Conservation (phyloP, 2,888 invertebrate genomes). For the Nymphalis urticae region DNA sequence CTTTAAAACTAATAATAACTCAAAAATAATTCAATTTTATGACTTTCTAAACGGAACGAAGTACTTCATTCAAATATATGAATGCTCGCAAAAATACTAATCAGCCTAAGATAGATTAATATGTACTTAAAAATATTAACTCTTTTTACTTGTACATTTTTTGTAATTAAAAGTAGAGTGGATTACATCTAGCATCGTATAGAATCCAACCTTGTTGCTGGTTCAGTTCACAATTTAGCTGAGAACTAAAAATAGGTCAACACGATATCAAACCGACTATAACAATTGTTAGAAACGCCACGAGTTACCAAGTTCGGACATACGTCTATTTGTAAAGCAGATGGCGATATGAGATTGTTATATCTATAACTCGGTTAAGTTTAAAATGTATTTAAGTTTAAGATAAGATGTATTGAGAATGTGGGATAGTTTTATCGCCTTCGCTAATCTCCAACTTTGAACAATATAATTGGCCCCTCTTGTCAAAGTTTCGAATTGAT, state of each 20-base stretch:
- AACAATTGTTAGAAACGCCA: constrained; percentile 11
- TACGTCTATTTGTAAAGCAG: constrained; percentile 12
- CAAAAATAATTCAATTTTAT: not conserved
- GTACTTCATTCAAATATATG: not conserved
- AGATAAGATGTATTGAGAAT: constrained; percentile 20
- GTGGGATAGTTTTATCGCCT: constrained; percentile 24
- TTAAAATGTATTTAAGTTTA: constrained; percentile 22
- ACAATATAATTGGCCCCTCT: constrained; percentile 26
- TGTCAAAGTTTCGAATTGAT: not conserved
- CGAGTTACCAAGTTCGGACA: constrained; percentile 7
- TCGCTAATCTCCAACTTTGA: constrained; percentile 20
- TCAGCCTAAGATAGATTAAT: not conserved
- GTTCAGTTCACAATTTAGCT: constrained; percentile 1
- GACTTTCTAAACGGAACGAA: not conserved
- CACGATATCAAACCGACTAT: not conserved
- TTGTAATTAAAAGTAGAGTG: constrained; percentile 7
- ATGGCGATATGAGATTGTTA: constrained; percentile 20
- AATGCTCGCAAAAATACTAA: constrained; percentile 7
- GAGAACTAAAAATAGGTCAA: constrained; percentile 20
- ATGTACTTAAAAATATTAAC: not conserved
- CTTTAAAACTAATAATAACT: not conserved
- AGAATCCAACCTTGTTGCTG: not conserved
- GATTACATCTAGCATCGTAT: constrained; percentile 6
- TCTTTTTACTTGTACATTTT: not conserved
- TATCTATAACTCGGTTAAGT: constrained; percentile 13